phyloP scores from a whole-genome alignment of 2,888 invertebrate species.

The Ceratothoa steindachneri region DNA sequence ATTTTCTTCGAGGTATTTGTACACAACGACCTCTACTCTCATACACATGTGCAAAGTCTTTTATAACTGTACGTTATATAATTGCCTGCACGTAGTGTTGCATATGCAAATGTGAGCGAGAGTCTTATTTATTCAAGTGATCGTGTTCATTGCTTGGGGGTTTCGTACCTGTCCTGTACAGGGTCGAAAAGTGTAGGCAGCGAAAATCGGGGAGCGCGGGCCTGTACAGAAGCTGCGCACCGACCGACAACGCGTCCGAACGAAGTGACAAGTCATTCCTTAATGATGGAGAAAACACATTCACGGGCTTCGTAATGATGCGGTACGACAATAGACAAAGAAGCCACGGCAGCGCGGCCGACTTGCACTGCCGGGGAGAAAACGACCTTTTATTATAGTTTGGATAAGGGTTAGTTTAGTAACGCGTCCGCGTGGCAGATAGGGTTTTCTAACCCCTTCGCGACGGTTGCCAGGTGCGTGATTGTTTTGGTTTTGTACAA shows the following conservation, averaged over 20 bases:
- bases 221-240: not conserved
- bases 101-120: no score
- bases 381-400: constrained; percentile 18
- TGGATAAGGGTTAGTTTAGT: constrained; percentile 16
- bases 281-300: constrained; percentile 40
- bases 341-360: constrained; percentile 6
- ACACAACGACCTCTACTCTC: not conserved
- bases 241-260: no score
- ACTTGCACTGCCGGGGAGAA: not conserved
- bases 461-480: constrained; percentile 42
- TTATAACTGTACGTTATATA: not conserved
- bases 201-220: not conserved
- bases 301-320: constrained; percentile 44
- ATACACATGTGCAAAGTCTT: not conserved
- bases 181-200: not conserved
- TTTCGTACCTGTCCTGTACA: not conserved
- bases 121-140: not conserved
- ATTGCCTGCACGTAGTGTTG: no score
- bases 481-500: constrained; percentile 16
- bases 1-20: no score
- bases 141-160: not conserved
- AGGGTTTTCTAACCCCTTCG: constrained; percentile 31
- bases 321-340: constrained; percentile 22
- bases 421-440: not conserved
- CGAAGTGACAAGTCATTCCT: constrained; percentile 20